Conservation (phyloP, 2,797 vertebrate genomes). For the Trachops cirrhosus region DNA sequence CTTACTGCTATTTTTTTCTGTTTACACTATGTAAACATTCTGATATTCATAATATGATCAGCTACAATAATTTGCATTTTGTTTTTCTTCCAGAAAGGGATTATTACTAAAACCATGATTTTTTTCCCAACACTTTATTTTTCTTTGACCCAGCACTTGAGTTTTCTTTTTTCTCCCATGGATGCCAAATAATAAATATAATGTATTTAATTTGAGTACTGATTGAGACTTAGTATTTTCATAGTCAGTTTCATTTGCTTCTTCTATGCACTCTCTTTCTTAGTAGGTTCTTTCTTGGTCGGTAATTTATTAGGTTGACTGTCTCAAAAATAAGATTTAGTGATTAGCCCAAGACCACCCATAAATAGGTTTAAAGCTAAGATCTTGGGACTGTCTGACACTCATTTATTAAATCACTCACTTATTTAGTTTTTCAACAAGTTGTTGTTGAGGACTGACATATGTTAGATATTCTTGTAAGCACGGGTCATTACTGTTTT, state of each 20-base stretch:
- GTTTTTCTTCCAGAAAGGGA: conserved; percentile 35
- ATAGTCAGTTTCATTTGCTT: conserved; percentile 17
- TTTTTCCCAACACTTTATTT: conserved; percentile 24
- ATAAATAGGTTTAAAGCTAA: not conserved
- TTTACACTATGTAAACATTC: not conserved
- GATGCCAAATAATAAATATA: not conserved
- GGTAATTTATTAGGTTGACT: conserved; percentile 4
- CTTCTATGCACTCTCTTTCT: not conserved
- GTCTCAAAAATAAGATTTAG: not conserved
- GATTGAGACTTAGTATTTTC: conserved; percentile 29
- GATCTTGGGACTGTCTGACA: not conserved
- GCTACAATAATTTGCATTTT: conserved; percentile 36
- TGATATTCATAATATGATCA: conserved; percentile 25
- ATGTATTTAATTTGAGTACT: not conserved
- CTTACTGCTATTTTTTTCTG: not conserved
- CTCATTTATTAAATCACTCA: not conserved
- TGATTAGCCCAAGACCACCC: not conserved
- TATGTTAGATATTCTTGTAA: not conserved
- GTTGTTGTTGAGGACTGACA: not conserved
- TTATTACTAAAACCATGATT: conserved; percentile 34
- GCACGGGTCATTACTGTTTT: not conserved
- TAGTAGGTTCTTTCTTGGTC: not conserved
- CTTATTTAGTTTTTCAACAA: not conserved
- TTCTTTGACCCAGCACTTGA: not conserved
- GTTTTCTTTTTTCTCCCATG: not conserved